Evolutionary conservation across 2,113 vertebrate species (phyloP), one percentile per base, ranked within the genome.

Genomic region (Dasypus novemcinctus): DNA sequence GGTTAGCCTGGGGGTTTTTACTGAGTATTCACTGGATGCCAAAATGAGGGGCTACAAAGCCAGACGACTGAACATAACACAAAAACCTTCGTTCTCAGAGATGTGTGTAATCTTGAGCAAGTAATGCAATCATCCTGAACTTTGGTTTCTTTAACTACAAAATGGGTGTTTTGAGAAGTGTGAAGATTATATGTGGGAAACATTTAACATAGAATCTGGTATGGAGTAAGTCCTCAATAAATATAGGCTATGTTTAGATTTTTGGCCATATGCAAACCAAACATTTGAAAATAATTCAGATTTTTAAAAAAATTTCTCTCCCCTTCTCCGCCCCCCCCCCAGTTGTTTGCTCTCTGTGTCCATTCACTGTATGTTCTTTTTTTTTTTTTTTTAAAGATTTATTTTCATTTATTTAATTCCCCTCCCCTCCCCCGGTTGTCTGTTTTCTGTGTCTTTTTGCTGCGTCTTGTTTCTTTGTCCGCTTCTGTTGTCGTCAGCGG

Each of bases 61-160:
- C 20, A 81, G 41, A 92, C 33, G 76, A 71, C 33, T 38, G 83
- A 95, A 94, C 49, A 91, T n/a, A 86, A 95, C 82, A 93, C 33
- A 76, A 81, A 87, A 59, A 74, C 27, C 52, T 75, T 69, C 80
- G 27, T 18, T 74, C 20, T 75, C 41, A 64, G 33, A 29, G 20
- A 31, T 81, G 1, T 68, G 25, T 31, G 61, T 87, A 61, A 94
- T 43, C 29, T 20, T 61, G n/a, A 33, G 54, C 33, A 61, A 93
- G 83, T 66, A 49, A 83, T 12, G 38, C 80, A 76, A 9, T 52
- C 59, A 43, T 89, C 87, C 49, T 95, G 78, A 11, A n/a, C 43
- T n/a, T 92, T 41, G 18, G 64, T 84, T 84, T 94, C 81, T 63
- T 83, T 52, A 79, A 36, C 38, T 89, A 63, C 46, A 75, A 78